Evolutionary conservation across 2,797 vertebrate genomes (phyloP).

Genomic region (Onychomys leucogaster): DNA sequence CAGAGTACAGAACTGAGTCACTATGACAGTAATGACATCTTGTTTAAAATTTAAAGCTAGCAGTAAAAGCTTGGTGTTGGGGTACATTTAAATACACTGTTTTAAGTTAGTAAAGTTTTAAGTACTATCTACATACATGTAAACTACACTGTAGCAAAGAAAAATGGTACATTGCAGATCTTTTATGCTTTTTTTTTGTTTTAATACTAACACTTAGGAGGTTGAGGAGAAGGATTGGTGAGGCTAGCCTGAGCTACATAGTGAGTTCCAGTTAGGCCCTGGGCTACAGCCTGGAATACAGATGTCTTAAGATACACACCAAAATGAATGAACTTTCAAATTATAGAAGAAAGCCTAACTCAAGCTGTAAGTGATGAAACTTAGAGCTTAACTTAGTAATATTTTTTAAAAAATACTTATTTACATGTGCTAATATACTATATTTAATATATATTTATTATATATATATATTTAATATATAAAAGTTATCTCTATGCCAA

Average conservation of each 20-base stretch:
- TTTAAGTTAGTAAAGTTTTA: constrained; percentile 71
- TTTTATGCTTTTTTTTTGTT: constrained; percentile 54
- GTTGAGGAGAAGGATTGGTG: background rate
- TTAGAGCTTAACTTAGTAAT: constrained; percentile 59
- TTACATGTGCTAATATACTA: constrained; percentile 23
- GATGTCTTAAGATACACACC: background rate
- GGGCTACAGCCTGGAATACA: background rate
- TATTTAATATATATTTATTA: constrained; percentile 59
- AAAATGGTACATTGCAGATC: constrained; percentile 38
- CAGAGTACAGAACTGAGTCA: constrained; percentile 82
- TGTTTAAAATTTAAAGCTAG: constrained; percentile 79
- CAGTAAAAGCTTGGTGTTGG: constrained; percentile 75
- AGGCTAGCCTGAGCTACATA: background rate
- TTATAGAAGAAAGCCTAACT: constrained; percentile 19
- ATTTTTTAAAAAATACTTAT: constrained; percentile 53
- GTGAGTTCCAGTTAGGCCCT: background rate
- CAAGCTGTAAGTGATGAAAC: constrained; percentile 53
- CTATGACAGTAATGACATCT: constrained; percentile 78
- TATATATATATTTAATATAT: constrained; percentile 57
- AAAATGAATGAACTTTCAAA: constrained; percentile 35
- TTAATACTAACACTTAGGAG: background rate
- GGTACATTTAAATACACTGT: constrained; percentile 78
- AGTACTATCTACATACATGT: constrained; percentile 71
- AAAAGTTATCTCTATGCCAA: constrained; percentile 10
- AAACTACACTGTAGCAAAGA: constrained; percentile 4